Evolutionary conservation across 2,113 vertebrate genomes (phyloP).

Genomic region (Clupea harengus): DNA sequence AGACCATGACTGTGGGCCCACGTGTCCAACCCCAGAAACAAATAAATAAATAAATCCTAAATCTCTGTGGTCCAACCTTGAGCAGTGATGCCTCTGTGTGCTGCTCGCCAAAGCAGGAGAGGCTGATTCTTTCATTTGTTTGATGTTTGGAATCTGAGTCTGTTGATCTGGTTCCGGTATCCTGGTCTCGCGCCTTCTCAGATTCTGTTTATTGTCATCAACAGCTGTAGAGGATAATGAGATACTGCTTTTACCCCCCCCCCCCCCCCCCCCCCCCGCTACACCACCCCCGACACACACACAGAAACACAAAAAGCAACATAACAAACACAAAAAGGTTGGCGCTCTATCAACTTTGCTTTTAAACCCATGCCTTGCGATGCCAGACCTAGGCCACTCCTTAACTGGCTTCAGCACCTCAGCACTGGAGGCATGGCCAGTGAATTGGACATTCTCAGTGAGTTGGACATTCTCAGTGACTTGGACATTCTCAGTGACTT

Average conservation of each 20-base stretch:
- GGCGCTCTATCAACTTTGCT: background rate
- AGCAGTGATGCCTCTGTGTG: background rate
- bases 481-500: too few relatives aligned
- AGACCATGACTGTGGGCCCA: background rate
- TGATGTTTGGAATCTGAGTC: slow-evolving; percentile 8
- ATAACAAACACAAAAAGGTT: background rate
- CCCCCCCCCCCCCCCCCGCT: too few relatives aligned
- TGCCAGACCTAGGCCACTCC: background rate
- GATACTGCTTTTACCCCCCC: slow-evolving; percentile 21
- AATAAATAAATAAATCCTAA: background rate
- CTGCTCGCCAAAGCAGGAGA: background rate
- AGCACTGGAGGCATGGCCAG: background rate
- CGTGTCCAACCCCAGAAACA: background rate
- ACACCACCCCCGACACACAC: background rate
- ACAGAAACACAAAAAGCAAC: background rate
- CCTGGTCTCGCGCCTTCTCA: slow-evolving; percentile 33
- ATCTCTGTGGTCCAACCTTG: background rate
- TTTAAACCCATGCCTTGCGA: background rate
- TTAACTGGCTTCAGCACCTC: background rate
- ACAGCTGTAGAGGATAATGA: slow-evolving; percentile 50
- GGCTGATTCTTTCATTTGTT: slow-evolving; percentile 17
- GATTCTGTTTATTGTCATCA: slow-evolving; percentile 43
- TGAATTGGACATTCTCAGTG: background rate
- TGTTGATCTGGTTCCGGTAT: slow-evolving; percentile 2
- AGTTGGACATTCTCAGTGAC: too few relatives aligned